These are phyloP conservation scores for Myopa testacea DNA, from an alignment of 2,888 invertebrate genomes.

Conservation along the genomic window DNA sequence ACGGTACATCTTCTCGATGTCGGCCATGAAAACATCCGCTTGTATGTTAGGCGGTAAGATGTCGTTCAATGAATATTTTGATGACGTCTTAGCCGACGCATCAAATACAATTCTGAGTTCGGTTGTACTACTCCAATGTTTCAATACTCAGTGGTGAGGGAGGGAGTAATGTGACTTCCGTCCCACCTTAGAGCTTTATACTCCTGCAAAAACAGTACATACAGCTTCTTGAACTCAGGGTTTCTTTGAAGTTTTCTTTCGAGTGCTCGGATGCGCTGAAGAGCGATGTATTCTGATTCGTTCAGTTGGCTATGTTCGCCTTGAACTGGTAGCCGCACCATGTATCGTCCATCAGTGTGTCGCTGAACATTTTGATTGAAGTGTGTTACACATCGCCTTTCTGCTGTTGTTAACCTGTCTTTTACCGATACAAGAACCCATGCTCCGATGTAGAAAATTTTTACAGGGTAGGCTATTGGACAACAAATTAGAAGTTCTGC, in stretches of 20 bases:
- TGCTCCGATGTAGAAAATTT: too few species aligned
- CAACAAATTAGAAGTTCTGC: too few species aligned
- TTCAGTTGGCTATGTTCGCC: too few species aligned
- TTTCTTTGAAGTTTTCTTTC: background rate
- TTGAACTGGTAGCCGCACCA: background rate
- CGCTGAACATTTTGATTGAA: constrained; percentile 8
- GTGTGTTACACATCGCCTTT: background rate
- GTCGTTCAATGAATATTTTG: constrained; percentile 34
- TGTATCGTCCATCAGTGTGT: background rate
- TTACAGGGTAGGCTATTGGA: too few species aligned
- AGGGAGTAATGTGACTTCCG: too few species aligned
- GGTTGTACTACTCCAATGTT: too few species aligned
- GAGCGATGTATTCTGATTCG: background rate
- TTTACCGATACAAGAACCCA: too few species aligned
- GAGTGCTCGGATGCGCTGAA: background rate
- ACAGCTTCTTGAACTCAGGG: background rate
- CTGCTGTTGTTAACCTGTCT: background rate
- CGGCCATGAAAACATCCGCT: constrained; percentile 1
- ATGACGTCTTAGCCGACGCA: constrained; percentile 37
- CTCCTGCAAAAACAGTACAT: too few species aligned
- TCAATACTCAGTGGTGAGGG: too few species aligned
- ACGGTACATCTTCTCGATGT: constrained; percentile 16
- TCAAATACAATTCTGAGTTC: constrained; percentile 17
- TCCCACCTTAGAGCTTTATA: too few species aligned
- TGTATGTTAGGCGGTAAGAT: constrained; percentile 21